Evolutionary conservation across 2,888 invertebrate species (phyloP).

Genomic region (Drosophila quinaria): DNA sequence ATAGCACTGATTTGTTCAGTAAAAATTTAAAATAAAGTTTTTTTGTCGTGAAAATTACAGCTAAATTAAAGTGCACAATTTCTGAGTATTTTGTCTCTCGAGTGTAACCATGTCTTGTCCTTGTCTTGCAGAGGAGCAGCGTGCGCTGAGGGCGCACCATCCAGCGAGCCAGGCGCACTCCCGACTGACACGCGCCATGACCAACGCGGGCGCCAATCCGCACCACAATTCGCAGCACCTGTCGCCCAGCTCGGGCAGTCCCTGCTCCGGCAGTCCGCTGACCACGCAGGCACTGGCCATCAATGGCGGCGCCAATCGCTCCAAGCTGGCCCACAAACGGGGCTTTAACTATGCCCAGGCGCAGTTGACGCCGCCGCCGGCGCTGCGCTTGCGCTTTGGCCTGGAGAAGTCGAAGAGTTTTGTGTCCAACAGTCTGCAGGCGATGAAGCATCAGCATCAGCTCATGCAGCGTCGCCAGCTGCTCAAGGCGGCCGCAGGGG

Average conservation of each 20-base stretch:
- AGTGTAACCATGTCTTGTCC: not conserved
- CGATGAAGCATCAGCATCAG: slow-evolving; percentile 76
- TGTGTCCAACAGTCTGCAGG: slow-evolving; percentile 80
- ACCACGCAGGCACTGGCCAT: slow-evolving; percentile 74
- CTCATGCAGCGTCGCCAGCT: slow-evolving; percentile 65
- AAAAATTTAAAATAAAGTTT: not conserved
- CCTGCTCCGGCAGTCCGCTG: slow-evolving; percentile 66
- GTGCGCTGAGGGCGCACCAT: not conserved
- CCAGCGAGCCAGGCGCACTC: slow-evolving; percentile 6
- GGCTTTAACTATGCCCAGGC: slow-evolving; percentile 71
- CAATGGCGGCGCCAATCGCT: slow-evolving; percentile 56
- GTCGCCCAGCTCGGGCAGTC: slow-evolving; percentile 69
- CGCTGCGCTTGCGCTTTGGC: slow-evolving; percentile 66
- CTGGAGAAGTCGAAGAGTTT: slow-evolving; percentile 85
- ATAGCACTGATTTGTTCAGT: not conserved
- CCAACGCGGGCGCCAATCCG: slow-evolving; percentile 48
- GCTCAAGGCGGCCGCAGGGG: slow-evolving; percentile 35
- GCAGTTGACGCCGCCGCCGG: slow-evolving; percentile 70
- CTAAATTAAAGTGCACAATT: not conserved
- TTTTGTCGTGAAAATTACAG: too few relatives aligned
- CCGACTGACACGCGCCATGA: slow-evolving; percentile 64
- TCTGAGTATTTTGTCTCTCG: not conserved
- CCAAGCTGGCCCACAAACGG: slow-evolving; percentile 69
- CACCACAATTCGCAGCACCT: slow-evolving; percentile 38
- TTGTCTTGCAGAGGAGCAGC: not conserved